A percentile compares a stretch with the other conserved stretches of the same genome.
phyloP scores from a whole-genome alignment of 2,113 vertebrate species.

The Phalacrocorax carbo region DNA sequence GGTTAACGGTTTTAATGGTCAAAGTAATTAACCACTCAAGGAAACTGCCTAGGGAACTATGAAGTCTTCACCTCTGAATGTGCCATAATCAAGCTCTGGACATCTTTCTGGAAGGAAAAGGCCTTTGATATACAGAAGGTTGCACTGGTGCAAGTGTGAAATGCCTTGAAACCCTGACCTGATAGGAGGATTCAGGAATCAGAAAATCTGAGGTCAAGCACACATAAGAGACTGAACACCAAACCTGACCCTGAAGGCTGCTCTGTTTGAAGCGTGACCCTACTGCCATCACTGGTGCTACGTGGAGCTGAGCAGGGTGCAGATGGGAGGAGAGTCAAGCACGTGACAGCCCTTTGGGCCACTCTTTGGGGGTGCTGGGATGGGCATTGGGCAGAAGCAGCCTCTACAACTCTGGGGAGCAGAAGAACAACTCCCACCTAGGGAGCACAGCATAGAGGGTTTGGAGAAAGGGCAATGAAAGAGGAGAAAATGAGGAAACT shows the following conservation, averaged over 20 bases:
- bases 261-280: not conserved
- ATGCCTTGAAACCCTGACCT: not conserved
- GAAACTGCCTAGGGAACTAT: not conserved
- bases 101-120: not conserved
- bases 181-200: not conserved
- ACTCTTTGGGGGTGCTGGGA: not conserved
- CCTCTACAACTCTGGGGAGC: not conserved
- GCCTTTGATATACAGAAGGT: not conserved
- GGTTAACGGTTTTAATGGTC: not conserved
- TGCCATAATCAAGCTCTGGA: not conserved
- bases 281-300: accelerated
- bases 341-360: not conserved
- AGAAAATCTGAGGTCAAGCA: not conserved
- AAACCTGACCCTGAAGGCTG: not conserved
- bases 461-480: not conserved
- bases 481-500: not conserved
- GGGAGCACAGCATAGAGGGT: not conserved
- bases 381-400: not conserved
- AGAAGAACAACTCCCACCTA: not conserved
- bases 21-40: not conserved
- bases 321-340: not conserved
- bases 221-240: not conserved
- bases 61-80: not conserved
- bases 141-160: not conserved
- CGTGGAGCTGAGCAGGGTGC: accelerated